Percentiles rank a stretch among this genome's conserved stretches.
Evolutionary conservation across 2,113 vertebrate genomes (phyloP).

Genomic region (Nestor notabilis): DNA sequence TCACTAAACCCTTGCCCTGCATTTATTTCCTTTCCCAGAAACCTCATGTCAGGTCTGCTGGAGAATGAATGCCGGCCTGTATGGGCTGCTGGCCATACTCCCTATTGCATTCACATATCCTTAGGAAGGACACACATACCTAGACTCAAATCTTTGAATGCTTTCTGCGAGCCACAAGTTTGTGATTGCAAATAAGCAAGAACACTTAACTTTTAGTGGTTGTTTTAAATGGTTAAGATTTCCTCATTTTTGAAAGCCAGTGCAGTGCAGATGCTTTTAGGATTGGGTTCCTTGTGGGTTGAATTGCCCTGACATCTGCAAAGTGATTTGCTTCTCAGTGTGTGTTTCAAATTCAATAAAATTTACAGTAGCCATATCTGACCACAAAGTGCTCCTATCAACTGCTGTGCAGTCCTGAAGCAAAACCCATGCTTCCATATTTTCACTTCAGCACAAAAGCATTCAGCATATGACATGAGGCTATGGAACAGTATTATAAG

Average conservation of each 20-base stretch:
- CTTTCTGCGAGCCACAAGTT: neutral
- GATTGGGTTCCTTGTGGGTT: neutral
- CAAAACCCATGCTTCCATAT: neutral
- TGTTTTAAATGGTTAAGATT: neutral
- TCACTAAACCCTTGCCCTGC: neutral
- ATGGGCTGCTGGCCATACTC: neutral
- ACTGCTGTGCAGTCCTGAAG: neutral
- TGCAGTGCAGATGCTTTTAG: neutral
- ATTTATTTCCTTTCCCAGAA: neutral
- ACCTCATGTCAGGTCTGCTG: neutral
- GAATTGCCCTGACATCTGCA: constrained; percentile 31
- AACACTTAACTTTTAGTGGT: neutral
- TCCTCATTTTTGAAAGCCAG: neutral
- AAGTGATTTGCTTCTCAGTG: constrained; percentile 20
- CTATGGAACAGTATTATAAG: neutral
- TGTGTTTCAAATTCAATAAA: constrained; percentile 56
- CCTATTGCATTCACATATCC: neutral
- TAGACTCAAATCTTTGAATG: neutral
- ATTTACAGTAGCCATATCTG: constrained; percentile 26
- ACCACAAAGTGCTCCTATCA: constrained; percentile 20
- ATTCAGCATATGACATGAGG: neutral
- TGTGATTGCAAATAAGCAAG: neutral
- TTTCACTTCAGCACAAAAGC: neutral
- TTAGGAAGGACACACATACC: neutral
- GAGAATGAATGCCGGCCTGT: neutral